These are phyloP conservation scores for Ganaspis brasiliensis DNA, from an alignment of 2,888 invertebrate genomes.

Conservation along the genomic window DNA sequence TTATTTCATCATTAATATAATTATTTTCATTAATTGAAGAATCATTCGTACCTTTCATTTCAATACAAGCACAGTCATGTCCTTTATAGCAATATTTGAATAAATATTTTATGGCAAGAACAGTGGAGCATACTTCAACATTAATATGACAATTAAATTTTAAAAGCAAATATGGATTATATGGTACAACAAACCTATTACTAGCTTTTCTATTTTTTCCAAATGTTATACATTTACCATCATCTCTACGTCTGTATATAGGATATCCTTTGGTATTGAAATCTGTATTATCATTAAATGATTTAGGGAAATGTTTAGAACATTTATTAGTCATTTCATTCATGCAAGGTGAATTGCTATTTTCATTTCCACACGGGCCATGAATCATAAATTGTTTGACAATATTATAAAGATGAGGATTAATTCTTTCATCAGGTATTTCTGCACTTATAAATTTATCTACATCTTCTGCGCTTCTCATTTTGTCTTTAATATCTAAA, in stretches of 20 bases:
- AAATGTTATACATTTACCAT: not conserved
- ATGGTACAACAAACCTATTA: constrained; percentile 25
- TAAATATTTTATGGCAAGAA: constrained; percentile 19
- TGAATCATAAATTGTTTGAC: constrained; percentile 41
- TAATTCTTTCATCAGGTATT: constrained; percentile 60
- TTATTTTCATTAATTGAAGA: not conserved
- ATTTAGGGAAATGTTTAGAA: not conserved
- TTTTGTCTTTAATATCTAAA: constrained; percentile 53
- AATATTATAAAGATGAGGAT: constrained; percentile 4
- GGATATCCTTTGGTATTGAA: constrained; percentile 38
- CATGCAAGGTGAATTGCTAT: constrained; percentile 43
- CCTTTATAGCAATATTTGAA: not conserved
- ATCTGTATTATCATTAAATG: constrained; percentile 15
- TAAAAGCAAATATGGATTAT: not conserved
- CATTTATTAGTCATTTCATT: not conserved
- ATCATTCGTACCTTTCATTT: not conserved
- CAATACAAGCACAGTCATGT: not conserved
- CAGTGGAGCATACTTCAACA: constrained; percentile 22
- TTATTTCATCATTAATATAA: not conserved
- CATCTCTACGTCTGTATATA: constrained; percentile 32
- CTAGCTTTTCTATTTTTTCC: not conserved
- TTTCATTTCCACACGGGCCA: constrained; percentile 29
- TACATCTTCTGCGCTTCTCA: constrained; percentile 57
- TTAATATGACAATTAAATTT: constrained; percentile 25
- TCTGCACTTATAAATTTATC: constrained; percentile 67